A percentile compares a stretch with the other conserved stretches of the same genome.
Evolutionary conservation across 2,888 invertebrate genomes (phyloP).

Genomic region (Brachyptera risi): DNA sequence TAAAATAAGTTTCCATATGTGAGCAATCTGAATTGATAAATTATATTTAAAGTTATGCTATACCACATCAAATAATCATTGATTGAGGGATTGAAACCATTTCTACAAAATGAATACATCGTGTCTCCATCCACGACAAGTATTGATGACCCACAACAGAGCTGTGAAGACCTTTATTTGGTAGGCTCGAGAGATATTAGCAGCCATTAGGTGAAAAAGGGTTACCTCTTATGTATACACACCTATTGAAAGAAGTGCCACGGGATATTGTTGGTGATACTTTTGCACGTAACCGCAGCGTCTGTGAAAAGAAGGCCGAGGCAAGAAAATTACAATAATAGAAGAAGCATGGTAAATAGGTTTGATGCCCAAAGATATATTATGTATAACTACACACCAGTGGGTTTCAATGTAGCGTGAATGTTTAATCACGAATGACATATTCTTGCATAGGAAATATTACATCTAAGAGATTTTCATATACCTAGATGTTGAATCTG

Average conservation of each 20-base stretch:
- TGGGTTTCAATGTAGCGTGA: not conserved
- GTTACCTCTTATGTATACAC: not conserved
- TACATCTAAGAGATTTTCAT: no score
- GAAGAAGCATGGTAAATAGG: not conserved
- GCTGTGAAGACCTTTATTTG: not conserved
- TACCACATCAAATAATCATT: no score
- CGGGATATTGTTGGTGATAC: conserved; percentile 15
- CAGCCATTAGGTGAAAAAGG: conserved; percentile 10
- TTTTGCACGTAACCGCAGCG: not conserved
- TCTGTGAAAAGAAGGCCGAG: not conserved
- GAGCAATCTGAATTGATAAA: no score
- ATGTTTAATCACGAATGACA: conserved; percentile 3
- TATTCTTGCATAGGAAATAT: no score
- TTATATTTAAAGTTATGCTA: no score
- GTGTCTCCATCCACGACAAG: not conserved
- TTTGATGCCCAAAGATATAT: no score
- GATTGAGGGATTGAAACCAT: not conserved
- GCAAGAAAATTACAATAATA: not conserved
- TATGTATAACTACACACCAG: not conserved
- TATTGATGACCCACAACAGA: conserved; percentile 4
- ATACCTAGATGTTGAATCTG: no score
- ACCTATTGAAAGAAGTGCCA: not conserved
- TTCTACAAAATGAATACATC: no score
- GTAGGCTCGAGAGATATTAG: conserved; percentile 7
- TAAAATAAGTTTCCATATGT: no score